Evolutionary conservation across 2,113 vertebrate species (phyloP), one percentile per base, ranked within the genome.

Genomic region (Callionymus lyra): DNA sequence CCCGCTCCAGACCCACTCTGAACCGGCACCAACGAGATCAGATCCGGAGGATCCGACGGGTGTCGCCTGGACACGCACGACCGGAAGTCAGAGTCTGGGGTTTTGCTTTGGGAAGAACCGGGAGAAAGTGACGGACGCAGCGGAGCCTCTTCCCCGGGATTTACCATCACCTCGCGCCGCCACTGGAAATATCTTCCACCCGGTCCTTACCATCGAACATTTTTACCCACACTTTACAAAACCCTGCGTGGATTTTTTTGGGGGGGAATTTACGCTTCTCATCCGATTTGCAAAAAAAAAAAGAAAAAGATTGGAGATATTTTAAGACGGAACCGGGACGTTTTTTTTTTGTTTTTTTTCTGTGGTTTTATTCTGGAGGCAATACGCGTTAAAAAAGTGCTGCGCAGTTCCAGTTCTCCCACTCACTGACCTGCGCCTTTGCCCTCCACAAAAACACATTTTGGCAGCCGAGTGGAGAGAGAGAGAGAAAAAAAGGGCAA

Each of bases 81-180:
- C 53, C 41, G 69, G 67, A 64, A 55, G 70, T 48, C 57, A 43
- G 47, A 65, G 46, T 50, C 36, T 12, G 52, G 44, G 55, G 61
- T 65, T 50, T 36, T 56, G 62, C 67, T 53, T 34, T 41, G 38
- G 73, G 53, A 65, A 69, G 56, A 66, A 59, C 68, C 31, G 31
- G 69, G 75, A 73, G 74, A 83, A 81, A 85, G 81, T 82, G 77
- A 75, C 72, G 63, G 73, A 73, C 74, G 53, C 69, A 80, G 72
- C 72, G 56, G 59, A 72, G 74, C 53, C 78, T 63, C 56, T 59
- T 66, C 74, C 37, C 66, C 59, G 64, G 81, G 82, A 81, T 80
- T 74, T 60, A 72, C 59, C 67, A 54, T 49, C 48, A 46, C 52
- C 44, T 63, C 45, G 43, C 52, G 38, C 32, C 66, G 54, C 46